Evolutionary conservation across 2,113 vertebrate genomes (phyloP), one percentile per base, ranked within the genome.

Genomic region (Spea bombifrons): DNA sequence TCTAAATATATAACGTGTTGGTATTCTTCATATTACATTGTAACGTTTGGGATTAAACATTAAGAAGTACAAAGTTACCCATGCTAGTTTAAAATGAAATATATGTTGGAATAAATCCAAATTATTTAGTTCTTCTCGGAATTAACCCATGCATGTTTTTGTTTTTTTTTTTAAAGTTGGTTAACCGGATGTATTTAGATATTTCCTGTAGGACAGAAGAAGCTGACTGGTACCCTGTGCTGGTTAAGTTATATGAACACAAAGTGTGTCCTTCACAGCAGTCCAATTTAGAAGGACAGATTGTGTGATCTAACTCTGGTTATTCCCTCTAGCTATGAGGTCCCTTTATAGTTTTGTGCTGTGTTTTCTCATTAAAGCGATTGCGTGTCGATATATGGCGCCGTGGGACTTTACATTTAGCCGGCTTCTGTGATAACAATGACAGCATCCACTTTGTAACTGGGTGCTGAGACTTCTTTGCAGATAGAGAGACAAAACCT

Each of bases 301-400:
- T 30, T 47, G 9, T 43, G 66, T 46, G 66, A 59, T 57, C 68
- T 69, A 4, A 59, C 45, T 48, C 67, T 46, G 59, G 45, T 57
- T 68, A 76, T 66, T 66, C 74, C 45, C 53, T 48, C 57, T 17
- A 69, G 16, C 50, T 47, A 57, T 17, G 5, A 47, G 5, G 12
- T 4, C 9, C 7, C 8, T 48, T 53, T 15, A 7, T 10, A 48
- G 15, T 30, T n/a, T 8, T 68, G 15, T 48, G n/a, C 17, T 48
- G 52, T 64, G 17, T 68, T 69, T 44, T 59, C 65, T 76, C n/a
- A 30, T 76, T 57, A 76, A 76, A 47, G n/a, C 52, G 48, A 65
- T 75, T 75, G 59, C 73, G 13, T 49, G 72, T 64, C 72, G 63
- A 65, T 16, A 10, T 49, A 10, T 5, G 4, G 9, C 4, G 8